phyloP scores from a whole-genome alignment of 2,888 invertebrate species.

The Digitonthophagus gazella region DNA sequence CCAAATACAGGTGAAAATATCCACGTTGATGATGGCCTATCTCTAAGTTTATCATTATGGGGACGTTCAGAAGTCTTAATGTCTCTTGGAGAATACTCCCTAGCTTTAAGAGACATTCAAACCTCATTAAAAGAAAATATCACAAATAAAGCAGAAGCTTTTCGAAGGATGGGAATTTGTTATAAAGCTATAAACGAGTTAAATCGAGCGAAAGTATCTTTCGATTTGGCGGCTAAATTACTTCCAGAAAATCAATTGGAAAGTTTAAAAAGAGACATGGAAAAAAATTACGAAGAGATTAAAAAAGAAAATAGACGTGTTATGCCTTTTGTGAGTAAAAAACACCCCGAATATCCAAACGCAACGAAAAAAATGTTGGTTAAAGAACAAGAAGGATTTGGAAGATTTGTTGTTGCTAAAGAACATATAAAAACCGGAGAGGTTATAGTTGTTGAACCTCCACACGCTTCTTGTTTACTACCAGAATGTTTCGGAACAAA shows the following conservation, averaged over 20 bases:
- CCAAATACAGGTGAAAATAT: constrained; percentile 50
- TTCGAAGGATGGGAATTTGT: constrained; percentile 68
- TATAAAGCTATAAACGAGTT: constrained; percentile 62
- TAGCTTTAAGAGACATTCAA: constrained; percentile 68
- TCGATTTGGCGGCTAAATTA: constrained; percentile 62
- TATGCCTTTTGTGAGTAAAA: constrained; percentile 26
- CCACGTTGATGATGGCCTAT: constrained; percentile 60
- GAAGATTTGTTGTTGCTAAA: constrained; percentile 69
- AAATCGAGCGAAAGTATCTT: constrained; percentile 64
- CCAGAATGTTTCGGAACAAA: constrained; percentile 74
- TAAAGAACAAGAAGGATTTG: constrained; percentile 60
- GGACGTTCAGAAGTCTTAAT: constrained; percentile 66
- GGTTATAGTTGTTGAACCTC: constrained; percentile 67
- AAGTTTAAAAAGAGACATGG: constrained; percentile 52
- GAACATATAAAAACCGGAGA: constrained; percentile 66
- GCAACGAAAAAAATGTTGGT: constrained; percentile 63
- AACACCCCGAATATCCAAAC: constrained; percentile 49
- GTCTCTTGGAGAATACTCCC: constrained; percentile 56
- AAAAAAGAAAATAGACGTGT: constrained; percentile 31
- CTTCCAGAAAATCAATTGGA: constrained; percentile 52
- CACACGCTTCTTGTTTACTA: constrained; percentile 71
- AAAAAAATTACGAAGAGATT: constrained; percentile 32
- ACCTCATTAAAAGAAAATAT: constrained; percentile 63
- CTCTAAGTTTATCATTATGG: constrained; percentile 65
- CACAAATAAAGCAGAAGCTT: constrained; percentile 65